A percentile compares a stretch with the other conserved stretches of the same genome.
phyloP scores from a whole-genome alignment of 2,888 invertebrate species.

The Nasonia oneida region DNA sequence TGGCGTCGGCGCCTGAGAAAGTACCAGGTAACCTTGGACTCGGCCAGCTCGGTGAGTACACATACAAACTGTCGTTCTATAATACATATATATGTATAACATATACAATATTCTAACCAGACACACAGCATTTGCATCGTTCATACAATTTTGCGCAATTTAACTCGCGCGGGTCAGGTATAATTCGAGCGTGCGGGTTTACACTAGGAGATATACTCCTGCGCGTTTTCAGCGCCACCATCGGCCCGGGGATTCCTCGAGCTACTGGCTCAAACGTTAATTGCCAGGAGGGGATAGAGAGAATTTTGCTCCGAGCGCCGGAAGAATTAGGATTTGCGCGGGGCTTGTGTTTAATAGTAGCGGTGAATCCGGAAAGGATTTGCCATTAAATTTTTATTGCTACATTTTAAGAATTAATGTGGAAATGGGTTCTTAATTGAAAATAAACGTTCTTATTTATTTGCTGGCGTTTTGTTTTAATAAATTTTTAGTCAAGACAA shows the following conservation, averaged over 20 bases:
- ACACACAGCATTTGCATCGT: conserved; percentile 47
- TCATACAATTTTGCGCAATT: conserved; percentile 38
- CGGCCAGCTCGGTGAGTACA: conserved; percentile 81
- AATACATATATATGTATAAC: neutral
- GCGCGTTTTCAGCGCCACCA: neutral
- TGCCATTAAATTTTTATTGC: neutral
- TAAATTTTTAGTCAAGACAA: neutral
- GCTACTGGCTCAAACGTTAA: conserved; percentile 37
- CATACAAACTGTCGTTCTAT: neutral
- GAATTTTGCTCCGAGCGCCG: conserved; percentile 13
- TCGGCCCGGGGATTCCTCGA: neutral
- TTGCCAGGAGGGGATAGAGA: conserved; percentile 26
- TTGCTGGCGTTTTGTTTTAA: neutral
- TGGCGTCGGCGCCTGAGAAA: conserved; percentile 75
- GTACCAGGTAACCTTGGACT: conserved; percentile 80
- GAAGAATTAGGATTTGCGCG: neutral
- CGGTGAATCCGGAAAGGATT: neutral
- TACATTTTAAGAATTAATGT: neutral
- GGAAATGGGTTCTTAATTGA: neutral
- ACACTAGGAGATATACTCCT: neutral
- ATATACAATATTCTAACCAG: neutral
- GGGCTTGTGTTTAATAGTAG: neutral
- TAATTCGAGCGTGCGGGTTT: conserved; percentile 24
- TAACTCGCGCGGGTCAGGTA: conserved; percentile 24
- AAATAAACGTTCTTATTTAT: neutral